Percentiles rank a stretch among this genome's conserved stretches.
phyloP scores from a whole-genome alignment of 2,888 invertebrate species.

The Drosophila silvestris region DNA sequence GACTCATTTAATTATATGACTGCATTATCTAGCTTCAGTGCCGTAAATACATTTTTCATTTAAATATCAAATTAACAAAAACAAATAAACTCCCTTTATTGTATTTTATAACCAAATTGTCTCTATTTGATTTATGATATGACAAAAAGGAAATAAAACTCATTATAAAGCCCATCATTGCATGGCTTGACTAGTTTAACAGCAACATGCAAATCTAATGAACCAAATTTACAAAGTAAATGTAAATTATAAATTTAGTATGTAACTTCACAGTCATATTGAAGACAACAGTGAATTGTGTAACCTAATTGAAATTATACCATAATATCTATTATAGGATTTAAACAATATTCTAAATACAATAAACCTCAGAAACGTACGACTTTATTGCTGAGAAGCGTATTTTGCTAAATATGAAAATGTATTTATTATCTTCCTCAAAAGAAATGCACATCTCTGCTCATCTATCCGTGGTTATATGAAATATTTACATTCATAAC shows the following conservation, averaged over 20 bases:
- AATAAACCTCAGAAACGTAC: not conserved
- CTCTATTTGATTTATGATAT: not conserved
- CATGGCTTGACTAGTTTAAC: not conserved
- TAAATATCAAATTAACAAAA: not conserved
- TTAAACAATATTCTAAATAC: not conserved
- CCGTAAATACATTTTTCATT: not conserved
- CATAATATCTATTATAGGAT: not conserved
- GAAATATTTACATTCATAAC: conserved; percentile 21
- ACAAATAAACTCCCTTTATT: not conserved
- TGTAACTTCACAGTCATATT: not conserved
- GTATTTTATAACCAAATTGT: not conserved
- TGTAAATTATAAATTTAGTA: not conserved
- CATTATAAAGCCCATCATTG: not conserved
- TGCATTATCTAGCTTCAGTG: not conserved
- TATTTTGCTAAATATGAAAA: not conserved
- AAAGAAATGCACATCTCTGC: not conserved
- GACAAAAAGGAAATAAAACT: not conserved
- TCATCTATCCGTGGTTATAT: conserved; percentile 8
- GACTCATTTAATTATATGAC: not conserved
- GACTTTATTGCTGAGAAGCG: not conserved
- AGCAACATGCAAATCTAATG: not conserved
- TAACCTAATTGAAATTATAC: not conserved
- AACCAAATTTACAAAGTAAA: not conserved
- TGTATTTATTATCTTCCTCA: conserved; percentile 5
- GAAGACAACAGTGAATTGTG: not conserved